Conservation (phyloP, 2,797 vertebrate genomes). For the Ctenopoma kingsleyae region DNA sequence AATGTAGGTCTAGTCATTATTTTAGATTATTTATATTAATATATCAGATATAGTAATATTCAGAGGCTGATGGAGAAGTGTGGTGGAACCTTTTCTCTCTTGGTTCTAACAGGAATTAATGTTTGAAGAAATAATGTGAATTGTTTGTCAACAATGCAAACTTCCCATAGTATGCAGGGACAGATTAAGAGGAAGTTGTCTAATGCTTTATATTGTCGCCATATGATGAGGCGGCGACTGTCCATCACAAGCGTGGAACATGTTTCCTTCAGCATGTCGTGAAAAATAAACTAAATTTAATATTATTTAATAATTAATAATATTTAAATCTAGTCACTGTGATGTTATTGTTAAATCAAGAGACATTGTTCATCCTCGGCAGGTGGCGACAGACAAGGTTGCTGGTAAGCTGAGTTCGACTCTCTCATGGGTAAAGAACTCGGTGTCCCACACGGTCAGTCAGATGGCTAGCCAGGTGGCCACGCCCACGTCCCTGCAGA, state of each 20-base stretch:
- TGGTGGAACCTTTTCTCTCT: neutral
- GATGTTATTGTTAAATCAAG: neutral
- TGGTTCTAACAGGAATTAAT: neutral
- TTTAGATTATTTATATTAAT: neutral
- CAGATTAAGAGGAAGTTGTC: too few relatives aligned
- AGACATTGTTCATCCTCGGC: constrained; percentile 25
- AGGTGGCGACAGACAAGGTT: constrained; percentile 99
- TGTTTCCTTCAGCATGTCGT: neutral
- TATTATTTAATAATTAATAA: too few relatives aligned
- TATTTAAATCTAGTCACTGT: too few relatives aligned
- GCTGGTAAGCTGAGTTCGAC: constrained; percentile 98
- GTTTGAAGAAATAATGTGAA: too few relatives aligned
- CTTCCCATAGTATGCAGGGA: neutral
- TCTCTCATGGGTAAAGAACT: constrained; percentile 99
- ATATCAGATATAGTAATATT: neutral
- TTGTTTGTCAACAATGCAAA: too few relatives aligned
- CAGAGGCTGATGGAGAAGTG: neutral
- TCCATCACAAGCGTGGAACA: too few relatives aligned
- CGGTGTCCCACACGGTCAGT: constrained; percentile 97
- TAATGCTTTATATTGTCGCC: neutral
- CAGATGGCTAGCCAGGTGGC: constrained; percentile 99
- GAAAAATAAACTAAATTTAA: neutral
- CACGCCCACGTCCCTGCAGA: constrained; percentile 90
- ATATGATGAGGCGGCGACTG: too few relatives aligned
- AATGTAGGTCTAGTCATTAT: neutral